A percentile compares a stretch with the other conserved stretches of the same genome.
Evolutionary conservation across 1,140 invertebrate genomes (phyloP).

Genomic region (Amyelois transitella): DNA sequence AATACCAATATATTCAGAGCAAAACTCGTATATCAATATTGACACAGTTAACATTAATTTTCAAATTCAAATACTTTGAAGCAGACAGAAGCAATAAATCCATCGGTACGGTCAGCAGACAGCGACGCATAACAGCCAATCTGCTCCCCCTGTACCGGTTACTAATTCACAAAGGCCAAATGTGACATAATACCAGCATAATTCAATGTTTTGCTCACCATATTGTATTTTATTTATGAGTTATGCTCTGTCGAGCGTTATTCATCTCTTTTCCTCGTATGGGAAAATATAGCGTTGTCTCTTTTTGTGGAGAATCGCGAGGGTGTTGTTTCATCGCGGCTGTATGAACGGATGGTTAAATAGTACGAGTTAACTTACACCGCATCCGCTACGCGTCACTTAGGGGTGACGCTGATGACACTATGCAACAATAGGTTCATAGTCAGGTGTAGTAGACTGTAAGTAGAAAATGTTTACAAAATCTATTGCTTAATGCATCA

Average conservation of each 20-base stretch:
- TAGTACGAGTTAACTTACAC: conserved; percentile 69
- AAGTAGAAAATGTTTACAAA: background rate
- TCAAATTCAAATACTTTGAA: background rate
- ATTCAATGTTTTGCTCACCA: conserved; percentile 76
- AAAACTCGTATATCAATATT: background rate
- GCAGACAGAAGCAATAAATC: background rate
- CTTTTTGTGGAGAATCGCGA: conserved; percentile 28
- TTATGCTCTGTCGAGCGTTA: conserved; percentile 56
- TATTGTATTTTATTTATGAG: conserved; percentile 76
- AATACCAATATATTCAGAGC: background rate
- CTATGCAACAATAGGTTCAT: conserved; percentile 24
- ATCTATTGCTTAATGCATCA: too few species aligned
- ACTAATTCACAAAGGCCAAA: conserved; percentile 72
- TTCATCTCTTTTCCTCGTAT: conserved; percentile 36
- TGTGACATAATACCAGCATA: conserved; percentile 75
- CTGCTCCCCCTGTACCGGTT: conserved; percentile 50
- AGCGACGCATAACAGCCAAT: conserved; percentile 48
- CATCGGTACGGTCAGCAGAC: conserved; percentile 37
- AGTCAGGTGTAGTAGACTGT: background rate
- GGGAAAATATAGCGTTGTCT: conserved; percentile 21
- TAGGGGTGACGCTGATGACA: conserved; percentile 39
- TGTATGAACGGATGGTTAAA: conserved; percentile 67
- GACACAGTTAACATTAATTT: too few species aligned
- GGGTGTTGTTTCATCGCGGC: conserved; percentile 53
- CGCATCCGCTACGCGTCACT: conserved; percentile 60